phyloP scores from a whole-genome alignment of 2,888 invertebrate genomes.

The Theodoxus fluviatilis region DNA sequence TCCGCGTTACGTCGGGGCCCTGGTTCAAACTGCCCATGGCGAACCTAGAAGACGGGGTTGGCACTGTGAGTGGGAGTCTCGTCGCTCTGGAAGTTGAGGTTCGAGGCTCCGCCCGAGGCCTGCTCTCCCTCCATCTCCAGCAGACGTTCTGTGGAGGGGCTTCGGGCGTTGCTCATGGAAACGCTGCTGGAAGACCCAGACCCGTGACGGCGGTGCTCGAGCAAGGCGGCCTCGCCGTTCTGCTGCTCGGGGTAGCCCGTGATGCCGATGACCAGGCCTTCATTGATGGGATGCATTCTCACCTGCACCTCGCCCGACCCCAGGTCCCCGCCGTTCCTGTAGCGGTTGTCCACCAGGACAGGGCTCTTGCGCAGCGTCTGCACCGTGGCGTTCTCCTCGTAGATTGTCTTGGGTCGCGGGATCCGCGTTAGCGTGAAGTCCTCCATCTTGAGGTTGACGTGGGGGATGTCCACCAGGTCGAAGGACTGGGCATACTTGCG shows the following conservation, averaged over 20 bases:
- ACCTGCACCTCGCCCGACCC: constrained; percentile 35
- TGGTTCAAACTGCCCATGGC: no score
- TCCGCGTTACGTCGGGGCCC: no score
- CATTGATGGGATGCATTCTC: constrained; percentile 39
- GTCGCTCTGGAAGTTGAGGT: no score
- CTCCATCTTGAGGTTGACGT: constrained; percentile 43
- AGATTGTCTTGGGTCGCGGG: constrained; percentile 44
- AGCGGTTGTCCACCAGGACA: not conserved
- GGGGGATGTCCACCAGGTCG: constrained; percentile 43
- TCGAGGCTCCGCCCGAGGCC: no score
- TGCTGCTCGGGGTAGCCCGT: constrained; percentile 32
- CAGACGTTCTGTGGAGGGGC: no score
- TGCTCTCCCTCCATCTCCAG: no score
- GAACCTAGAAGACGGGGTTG: no score
- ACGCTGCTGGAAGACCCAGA: no score
- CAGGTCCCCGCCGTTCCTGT: not conserved
- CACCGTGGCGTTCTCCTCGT: constrained; percentile 22
- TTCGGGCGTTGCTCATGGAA: no score
- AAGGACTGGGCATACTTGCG: constrained; percentile 46
- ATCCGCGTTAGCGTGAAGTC: constrained; percentile 51
- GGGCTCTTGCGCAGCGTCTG: not conserved
- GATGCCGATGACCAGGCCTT: constrained; percentile 44
- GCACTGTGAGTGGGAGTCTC: no score
- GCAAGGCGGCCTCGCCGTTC: not conserved
- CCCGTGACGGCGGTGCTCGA: not conserved